phyloP scores from a whole-genome alignment of 2,113 vertebrate species.

The Bettongia penicillata region DNA sequence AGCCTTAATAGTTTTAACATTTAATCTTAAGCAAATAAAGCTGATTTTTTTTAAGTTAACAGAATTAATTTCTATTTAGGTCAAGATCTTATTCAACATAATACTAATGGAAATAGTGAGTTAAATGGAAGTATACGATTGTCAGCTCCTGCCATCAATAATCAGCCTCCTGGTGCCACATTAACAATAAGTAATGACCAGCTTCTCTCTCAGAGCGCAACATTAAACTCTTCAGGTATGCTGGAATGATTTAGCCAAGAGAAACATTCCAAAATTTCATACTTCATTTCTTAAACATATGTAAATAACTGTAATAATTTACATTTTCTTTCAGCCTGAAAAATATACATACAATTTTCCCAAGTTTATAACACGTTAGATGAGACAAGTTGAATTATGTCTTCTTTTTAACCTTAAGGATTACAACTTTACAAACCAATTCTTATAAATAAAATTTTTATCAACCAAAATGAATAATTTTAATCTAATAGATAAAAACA shows the following conservation, averaged over 20 bases:
- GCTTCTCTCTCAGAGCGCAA: constrained; percentile 88
- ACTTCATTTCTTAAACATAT: neutral
- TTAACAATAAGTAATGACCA: constrained; percentile 90
- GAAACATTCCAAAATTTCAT: neutral
- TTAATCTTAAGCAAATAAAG: neutral
- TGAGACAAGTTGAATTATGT: neutral
- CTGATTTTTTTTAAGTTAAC: neutral
- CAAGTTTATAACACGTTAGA: neutral
- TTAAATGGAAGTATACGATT: constrained; percentile 87
- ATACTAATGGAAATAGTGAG: constrained; percentile 81
- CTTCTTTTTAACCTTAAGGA: neutral
- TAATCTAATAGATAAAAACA: accelerated
- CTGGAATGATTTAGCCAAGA: accelerated
- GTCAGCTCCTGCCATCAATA: constrained; percentile 81
- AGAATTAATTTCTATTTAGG: constrained; percentile 79
- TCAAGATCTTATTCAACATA: constrained; percentile 90
- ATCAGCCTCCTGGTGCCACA: constrained; percentile 83
- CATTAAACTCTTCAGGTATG: constrained; percentile 77
- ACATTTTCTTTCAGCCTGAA: accelerated
- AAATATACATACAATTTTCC: neutral
- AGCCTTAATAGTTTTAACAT: neutral
- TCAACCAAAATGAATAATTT: neutral
- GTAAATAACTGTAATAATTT: neutral
- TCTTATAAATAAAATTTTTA: neutral
- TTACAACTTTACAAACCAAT: neutral